phyloP scores from a whole-genome alignment of 2,797 vertebrate species.

The Pangasius larnaudii region DNA sequence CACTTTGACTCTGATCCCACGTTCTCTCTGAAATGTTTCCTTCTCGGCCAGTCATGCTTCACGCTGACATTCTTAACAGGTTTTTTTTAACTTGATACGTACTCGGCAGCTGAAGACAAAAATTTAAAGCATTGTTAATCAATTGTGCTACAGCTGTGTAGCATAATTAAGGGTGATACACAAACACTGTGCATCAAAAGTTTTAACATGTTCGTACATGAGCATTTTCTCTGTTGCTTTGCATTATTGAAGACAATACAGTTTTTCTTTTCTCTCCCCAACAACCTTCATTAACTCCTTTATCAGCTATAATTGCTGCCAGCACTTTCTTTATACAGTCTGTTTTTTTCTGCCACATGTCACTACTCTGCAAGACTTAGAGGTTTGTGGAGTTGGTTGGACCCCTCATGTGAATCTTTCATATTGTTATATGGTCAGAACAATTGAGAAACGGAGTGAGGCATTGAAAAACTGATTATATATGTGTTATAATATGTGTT shows the following conservation, averaged over 20 bases:
- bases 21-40: constrained; percentile 44
- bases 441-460: constrained; percentile 35
- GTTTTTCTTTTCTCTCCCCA: background rate
- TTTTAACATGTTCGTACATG: background rate
- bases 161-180: background rate
- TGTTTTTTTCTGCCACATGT: background rate
- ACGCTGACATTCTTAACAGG: constrained; percentile 43
- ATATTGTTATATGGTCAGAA: background rate
- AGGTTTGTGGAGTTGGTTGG: background rate
- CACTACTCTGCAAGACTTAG: background rate
- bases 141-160: constrained; percentile 53
- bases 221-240: background rate
- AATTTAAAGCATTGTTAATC: constrained; percentile 68
- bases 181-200: background rate
- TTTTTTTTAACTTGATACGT: constrained; percentile 54
- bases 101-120: constrained; percentile 59
- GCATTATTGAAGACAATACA: background rate
- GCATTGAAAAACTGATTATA: constrained; percentile 61
- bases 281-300: background rate
- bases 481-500: constrained; percentile 10
- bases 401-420: background rate
- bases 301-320: background rate
- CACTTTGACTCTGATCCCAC: background rate
- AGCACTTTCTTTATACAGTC: background rate
- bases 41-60: constrained; percentile 42